phyloP scores from a whole-genome alignment of 2,888 invertebrate species.

The Caenorhabditis virilis region DNA sequence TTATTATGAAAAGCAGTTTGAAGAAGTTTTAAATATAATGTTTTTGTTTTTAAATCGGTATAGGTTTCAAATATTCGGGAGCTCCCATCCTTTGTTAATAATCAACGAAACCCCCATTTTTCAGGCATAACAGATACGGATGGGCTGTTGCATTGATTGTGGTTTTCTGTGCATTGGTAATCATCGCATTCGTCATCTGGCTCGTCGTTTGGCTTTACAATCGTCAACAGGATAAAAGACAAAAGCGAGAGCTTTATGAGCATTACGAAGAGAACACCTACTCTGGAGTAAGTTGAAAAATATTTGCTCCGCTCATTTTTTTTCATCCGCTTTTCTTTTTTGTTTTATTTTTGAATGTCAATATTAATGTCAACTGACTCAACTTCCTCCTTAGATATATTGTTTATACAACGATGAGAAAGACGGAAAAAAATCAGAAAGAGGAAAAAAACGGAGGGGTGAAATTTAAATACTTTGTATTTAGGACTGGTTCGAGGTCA shows the following conservation, averaged over 20 bases:
- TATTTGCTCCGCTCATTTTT: background rate
- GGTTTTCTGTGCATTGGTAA: constrained; percentile 51
- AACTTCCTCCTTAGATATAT: background rate
- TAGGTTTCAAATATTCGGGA: too few relatives aligned
- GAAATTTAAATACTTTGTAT: background rate
- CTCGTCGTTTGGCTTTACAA: constrained; percentile 57
- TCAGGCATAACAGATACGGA: constrained; percentile 52
- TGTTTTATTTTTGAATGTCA: background rate
- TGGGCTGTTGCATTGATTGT: constrained; percentile 59
- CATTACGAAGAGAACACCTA: constrained; percentile 39
- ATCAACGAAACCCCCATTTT: constrained; percentile 9
- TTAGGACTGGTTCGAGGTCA: background rate
- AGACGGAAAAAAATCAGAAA: background rate
- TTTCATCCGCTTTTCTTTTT: background rate
- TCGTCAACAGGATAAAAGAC: constrained; percentile 45
- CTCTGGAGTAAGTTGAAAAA: constrained; percentile 20
- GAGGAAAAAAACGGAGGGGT: background rate
- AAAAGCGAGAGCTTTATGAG: constrained; percentile 39
- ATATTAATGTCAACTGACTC: background rate
- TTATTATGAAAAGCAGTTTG: background rate
- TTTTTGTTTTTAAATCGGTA: too few relatives aligned
- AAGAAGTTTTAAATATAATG: too few relatives aligned
- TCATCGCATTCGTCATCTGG: constrained; percentile 47
- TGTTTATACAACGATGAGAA: background rate
- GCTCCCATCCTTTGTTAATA: too few relatives aligned